phyloP scores from a whole-genome alignment of 2,888 invertebrate species.

The Autographa gamma region DNA sequence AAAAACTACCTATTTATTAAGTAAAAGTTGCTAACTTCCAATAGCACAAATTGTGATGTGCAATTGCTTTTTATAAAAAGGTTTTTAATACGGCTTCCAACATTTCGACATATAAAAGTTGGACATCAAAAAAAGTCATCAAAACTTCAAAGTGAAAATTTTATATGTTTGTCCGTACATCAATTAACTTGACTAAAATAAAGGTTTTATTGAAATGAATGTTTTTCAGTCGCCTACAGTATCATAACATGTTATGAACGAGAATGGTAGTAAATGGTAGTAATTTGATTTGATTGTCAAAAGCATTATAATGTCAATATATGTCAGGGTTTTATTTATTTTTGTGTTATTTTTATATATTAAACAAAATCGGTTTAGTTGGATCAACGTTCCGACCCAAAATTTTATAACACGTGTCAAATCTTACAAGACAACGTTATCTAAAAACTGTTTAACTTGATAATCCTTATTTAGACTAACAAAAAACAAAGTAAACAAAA shows the following conservation, averaged over 20 bases:
- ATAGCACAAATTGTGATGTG: background rate
- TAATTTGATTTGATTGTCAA: constrained; percentile 21
- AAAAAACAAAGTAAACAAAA: constrained; percentile 35
- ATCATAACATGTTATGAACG: constrained; percentile 18
- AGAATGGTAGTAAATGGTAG: constrained; percentile 24
- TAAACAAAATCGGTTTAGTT: too few relatives aligned
- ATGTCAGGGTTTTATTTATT: too few relatives aligned
- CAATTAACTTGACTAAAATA: constrained; percentile 40
- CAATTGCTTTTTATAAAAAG: background rate
- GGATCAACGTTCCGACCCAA: too few relatives aligned
- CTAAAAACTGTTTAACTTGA: constrained; percentile 23
- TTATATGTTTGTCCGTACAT: constrained; percentile 19
- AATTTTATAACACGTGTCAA: too few relatives aligned
- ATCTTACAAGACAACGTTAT: background rate
- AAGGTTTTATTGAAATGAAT: constrained; percentile 49
- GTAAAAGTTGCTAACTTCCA: background rate
- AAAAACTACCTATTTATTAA: background rate
- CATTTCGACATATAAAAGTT: constrained; percentile 3
- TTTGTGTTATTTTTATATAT: too few relatives aligned
- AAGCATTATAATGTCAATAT: constrained; percentile 22
- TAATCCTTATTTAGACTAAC: constrained; percentile 26
- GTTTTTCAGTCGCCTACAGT: constrained; percentile 16
- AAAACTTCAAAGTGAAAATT: constrained; percentile 1
- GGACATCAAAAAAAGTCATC: background rate
- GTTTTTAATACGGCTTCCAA: background rate